Percentiles rank a stretch among this genome's conserved stretches.
Conservation (phyloP, 1,140 invertebrate genomes). For the Heliconius nattereri region DNA sequence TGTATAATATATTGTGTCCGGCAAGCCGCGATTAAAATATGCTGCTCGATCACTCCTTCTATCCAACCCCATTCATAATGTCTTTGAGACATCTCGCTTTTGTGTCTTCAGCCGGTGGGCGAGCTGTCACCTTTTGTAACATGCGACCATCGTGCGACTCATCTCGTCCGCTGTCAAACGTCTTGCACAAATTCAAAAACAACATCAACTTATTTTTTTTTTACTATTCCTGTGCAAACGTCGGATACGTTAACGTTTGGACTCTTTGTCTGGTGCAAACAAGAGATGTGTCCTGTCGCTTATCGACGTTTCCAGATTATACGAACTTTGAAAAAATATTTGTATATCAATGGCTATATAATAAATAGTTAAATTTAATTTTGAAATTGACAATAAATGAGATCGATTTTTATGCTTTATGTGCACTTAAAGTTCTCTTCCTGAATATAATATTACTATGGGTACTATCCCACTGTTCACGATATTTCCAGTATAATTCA, state of each 20-base stretch:
- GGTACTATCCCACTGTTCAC: too few species aligned
- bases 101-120: conserved; percentile 59
- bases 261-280: conserved; percentile 76
- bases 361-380: background rate
- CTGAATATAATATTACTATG: too few species aligned
- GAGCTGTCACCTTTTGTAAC: conserved; percentile 74
- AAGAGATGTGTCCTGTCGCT: conserved; percentile 68
- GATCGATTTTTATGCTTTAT: too few species aligned
- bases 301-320: conserved; percentile 62
- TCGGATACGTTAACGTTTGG: conserved; percentile 73
- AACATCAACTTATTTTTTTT: conserved; percentile 75
- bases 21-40: conserved; percentile 38
- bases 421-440: too few species aligned
- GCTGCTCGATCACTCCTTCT: conserved; percentile 73
- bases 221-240: conserved; percentile 68
- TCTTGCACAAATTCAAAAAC: conserved; percentile 81
- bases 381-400: background rate
- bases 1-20: conserved; percentile 28
- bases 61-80: conserved; percentile 70
- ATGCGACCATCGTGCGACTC: conserved; percentile 56
- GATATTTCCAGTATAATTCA: too few species aligned
- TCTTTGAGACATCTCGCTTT: conserved; percentile 71
- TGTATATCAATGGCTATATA: background rate
- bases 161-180: conserved; percentile 73
- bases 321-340: conserved; percentile 36